These are phyloP conservation scores for Sweltsa coloradensis DNA, from an alignment of 1,140 invertebrate genomes.

Conservation along the genomic window DNA sequence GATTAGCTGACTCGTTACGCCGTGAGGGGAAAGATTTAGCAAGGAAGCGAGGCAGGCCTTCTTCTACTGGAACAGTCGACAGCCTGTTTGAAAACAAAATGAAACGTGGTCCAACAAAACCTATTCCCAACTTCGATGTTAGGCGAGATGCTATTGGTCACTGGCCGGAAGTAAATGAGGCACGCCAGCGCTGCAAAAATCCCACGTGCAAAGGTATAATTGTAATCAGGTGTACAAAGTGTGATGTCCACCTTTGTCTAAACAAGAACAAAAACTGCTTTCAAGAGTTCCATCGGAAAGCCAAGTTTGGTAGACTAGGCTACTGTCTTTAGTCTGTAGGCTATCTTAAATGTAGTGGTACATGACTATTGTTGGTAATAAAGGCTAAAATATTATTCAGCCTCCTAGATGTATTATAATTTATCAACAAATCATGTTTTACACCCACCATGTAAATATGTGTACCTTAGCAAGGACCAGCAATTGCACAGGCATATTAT, in stretches of 20 bases:
- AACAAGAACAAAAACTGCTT: slow-evolving; percentile 2
- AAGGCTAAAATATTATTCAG: too few relatives aligned
- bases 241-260: background rate
- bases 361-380: too few relatives aligned
- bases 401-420: too few relatives aligned
- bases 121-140: background rate
- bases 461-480: too few relatives aligned
- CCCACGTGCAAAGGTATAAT: background rate
- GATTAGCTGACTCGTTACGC: background rate
- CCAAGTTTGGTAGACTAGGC: too few relatives aligned
- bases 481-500: too few relatives aligned
- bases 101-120: background rate
- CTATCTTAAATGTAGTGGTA: too few relatives aligned
- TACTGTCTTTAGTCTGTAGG: too few relatives aligned
- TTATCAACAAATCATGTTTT: too few relatives aligned
- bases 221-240: background rate
- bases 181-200: background rate
- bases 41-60: slow-evolving; percentile 1
- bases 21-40: background rate
- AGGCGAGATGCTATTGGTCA: background rate
- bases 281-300: background rate
- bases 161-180: background rate
- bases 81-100: background rate
- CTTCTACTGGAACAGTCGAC: background rate
- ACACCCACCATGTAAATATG: too few relatives aligned